These are phyloP conservation scores for Miltochrista miniata DNA, from an alignment of 2,888 invertebrate species.

Conservation along the genomic window DNA sequence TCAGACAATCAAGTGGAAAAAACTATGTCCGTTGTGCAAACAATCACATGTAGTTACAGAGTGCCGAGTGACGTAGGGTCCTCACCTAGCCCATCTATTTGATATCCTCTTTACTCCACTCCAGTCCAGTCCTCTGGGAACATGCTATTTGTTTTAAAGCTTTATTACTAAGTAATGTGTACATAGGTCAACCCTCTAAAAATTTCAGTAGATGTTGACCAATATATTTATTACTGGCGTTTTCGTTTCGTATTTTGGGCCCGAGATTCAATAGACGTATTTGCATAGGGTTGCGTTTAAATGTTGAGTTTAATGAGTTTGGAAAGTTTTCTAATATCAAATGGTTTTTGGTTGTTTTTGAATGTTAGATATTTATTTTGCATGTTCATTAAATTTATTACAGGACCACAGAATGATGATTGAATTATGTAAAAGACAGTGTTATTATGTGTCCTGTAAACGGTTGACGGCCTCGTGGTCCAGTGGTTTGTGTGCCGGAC, in stretches of 20 bases:
- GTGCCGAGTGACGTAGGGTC: constrained; percentile 69
- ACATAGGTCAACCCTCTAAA: constrained; percentile 82
- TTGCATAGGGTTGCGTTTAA: constrained; percentile 8
- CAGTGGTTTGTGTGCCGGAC: too few relatives aligned
- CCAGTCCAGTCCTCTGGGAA: constrained; percentile 52
- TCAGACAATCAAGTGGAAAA: constrained; percentile 84
- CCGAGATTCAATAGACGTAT: constrained; percentile 6
- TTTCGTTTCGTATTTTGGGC: constrained; percentile 20
- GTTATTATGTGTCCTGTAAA: background rate
- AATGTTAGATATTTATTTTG: background rate
- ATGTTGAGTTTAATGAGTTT: constrained; percentile 4
- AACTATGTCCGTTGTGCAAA: constrained; percentile 80
- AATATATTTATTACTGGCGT: constrained; percentile 70
- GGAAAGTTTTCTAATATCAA: constrained; percentile 3
- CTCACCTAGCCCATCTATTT: constrained; percentile 65
- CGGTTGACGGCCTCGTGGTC: too few relatives aligned
- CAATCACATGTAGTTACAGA: constrained; percentile 80
- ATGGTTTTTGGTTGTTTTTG: background rate
- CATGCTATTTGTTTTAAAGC: constrained; percentile 81
- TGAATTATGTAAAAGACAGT: background rate
- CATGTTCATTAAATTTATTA: too few relatives aligned
- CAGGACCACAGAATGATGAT: background rate
- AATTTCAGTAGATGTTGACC: constrained; percentile 68
- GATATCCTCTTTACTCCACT: constrained; percentile 49
- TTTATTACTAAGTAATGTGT: constrained; percentile 84